Conservation (phyloP, 2,113 vertebrate species). For the Hypocryptadius cinnamomeus region DNA sequence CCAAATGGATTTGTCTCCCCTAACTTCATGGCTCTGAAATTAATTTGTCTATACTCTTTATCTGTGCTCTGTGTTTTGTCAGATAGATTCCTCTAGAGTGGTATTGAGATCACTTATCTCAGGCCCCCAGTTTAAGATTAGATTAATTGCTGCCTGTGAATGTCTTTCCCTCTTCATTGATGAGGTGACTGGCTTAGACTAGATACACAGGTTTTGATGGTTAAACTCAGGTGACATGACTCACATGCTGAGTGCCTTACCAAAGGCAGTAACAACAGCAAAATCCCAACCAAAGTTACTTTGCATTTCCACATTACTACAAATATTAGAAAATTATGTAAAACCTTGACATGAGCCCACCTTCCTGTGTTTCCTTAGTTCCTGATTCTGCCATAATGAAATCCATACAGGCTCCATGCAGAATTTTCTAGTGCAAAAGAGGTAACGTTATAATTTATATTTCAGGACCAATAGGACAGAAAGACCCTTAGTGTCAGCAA, state of each 20-base stretch:
- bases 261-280: not conserved
- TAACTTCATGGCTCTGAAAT: conserved; percentile 18
- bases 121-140: not conserved
- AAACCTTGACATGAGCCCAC: not conserved
- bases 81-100: not conserved
- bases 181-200: not conserved
- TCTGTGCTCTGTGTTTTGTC: not conserved
- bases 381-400: not conserved
- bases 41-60: not conserved
- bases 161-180: not conserved
- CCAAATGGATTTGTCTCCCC: not conserved
- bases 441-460: not conserved
- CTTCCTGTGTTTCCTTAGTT: not conserved
- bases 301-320: not conserved
- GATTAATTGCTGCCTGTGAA: not conserved
- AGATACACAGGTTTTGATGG: not conserved
- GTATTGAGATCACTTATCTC: not conserved
- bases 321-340: not conserved
- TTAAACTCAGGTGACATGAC: not conserved
- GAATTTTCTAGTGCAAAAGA: not conserved
- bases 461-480: not conserved
- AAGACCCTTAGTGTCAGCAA: not conserved
- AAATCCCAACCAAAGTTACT: not conserved
- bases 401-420: not conserved
- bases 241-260: not conserved